Base-by-base conservation (phyloP, 2,113 vertebrate genomes). In the Hypanus sabinus region DNA sequence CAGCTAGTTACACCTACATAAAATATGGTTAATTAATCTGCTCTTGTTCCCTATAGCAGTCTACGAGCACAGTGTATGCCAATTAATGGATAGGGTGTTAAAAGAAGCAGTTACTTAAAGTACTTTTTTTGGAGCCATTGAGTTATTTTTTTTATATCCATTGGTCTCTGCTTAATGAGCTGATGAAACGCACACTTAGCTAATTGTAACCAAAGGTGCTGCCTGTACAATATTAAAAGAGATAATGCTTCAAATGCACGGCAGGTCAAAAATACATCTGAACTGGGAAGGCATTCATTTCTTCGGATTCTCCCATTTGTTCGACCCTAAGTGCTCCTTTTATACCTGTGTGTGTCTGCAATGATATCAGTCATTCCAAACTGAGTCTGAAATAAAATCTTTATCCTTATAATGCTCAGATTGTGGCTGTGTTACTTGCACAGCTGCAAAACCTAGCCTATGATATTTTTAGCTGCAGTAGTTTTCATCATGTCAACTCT, bases 11-110 rank as follows among this genome's bases (percentile, higher is more conserved):
- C 65, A 93, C 68, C 91, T 93, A 71, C 68, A 73, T 93, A 93
- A 93, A 93, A 73, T 46, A 55, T 93, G 68, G 91, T 70, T 93
- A 93, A 93, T 93, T 93, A 73, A 93, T 55, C 38, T 73, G 91
- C 38, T 93, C 71, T 93, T 73, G 70, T 93, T 73, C 91, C 38
- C 36, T 11, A 73, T 65, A 92, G 70, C 90, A 92, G 90, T 38
- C 90, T 75, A 38, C 68, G 73, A 55, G 73, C 24, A 55, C 70
- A 93, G 91, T 12, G 70, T 30, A 65, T 55, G 12, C 38, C 70
- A 93, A 93, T 93, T 93, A 93, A 75, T 14, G 36, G 36, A 3
- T 24, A 75, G 36, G 38, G 38, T 93, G 68, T 38, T 27, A 93
- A 73, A 22, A 73, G 68, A 93, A 93, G 73, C 91, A 93, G 20